Evolutionary conservation across 2,797 vertebrate species (phyloP).

Genomic region (Rousettus madagascariensis): DNA sequence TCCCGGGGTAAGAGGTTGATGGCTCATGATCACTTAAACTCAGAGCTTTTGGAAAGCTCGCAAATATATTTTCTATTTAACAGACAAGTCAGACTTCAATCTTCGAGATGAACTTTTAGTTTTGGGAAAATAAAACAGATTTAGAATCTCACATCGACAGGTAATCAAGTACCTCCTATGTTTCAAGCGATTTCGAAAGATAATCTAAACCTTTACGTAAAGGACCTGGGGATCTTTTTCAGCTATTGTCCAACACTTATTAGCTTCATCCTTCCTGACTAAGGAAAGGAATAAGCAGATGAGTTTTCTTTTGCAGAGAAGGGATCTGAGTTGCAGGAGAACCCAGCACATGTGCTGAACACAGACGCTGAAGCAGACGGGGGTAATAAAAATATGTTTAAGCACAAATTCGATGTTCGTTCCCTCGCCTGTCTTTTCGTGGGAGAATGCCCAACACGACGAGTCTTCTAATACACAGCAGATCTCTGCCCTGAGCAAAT

Average conservation of each 20-base stretch:
- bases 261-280: slow-evolving; percentile 54
- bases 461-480: slow-evolving; percentile 47
- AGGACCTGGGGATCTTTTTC: slow-evolving; percentile 26
- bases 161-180: slow-evolving; percentile 70
- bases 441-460: slow-evolving; percentile 72
- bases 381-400: slow-evolving; percentile 74
- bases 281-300: slow-evolving; percentile 56
- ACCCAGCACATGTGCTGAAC: slow-evolving; percentile 52
- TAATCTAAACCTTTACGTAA: background rate
- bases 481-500: slow-evolving; percentile 79
- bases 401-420: slow-evolving; percentile 80
- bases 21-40: slow-evolving; percentile 11
- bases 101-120: slow-evolving; percentile 40
- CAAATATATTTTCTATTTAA: slow-evolving; percentile 37
- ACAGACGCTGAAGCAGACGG: slow-evolving; percentile 71
- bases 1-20: background rate
- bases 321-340: slow-evolving; percentile 45
- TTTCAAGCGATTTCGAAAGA: slow-evolving; percentile 74
- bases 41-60: background rate
- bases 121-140: slow-evolving; percentile 22
- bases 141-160: slow-evolving; percentile 31
- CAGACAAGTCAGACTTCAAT: slow-evolving; percentile 32
- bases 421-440: slow-evolving; percentile 71
- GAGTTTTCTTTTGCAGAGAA: background rate
- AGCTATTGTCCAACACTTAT: slow-evolving; percentile 63